Percentiles rank a stretch among this genome's conserved stretches.
Conservation (phyloP, 2,113 vertebrate genomes). For the Dascyllus trimaculatus region DNA sequence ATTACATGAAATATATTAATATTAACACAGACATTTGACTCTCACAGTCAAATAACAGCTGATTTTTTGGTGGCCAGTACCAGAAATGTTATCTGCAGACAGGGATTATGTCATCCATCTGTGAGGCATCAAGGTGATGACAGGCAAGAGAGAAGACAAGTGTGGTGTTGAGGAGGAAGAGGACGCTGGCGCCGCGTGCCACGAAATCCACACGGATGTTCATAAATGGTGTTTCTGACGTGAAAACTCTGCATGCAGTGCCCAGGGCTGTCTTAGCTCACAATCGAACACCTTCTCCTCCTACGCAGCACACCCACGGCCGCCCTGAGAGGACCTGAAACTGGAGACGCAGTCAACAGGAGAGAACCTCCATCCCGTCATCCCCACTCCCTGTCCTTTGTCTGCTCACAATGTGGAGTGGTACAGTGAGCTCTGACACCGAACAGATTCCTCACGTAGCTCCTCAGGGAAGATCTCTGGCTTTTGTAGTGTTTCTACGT, state of each 20-base stretch:
- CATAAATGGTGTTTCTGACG: slow-evolving; percentile 26
- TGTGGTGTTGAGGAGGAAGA: not conserved
- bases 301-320: slow-evolving; percentile 25
- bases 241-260: slow-evolving; percentile 19
- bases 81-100: slow-evolving; percentile 11
- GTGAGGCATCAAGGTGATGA: slow-evolving; percentile 43
- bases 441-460: slow-evolving; percentile 33
- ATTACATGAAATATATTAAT: slow-evolving; percentile 5
- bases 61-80: slow-evolving; percentile 14
- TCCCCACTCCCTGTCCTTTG: slow-evolving; percentile 70
- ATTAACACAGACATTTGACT: not conserved
- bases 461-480: slow-evolving; percentile 31
- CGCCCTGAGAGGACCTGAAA: slow-evolving; percentile 72
- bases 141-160: slow-evolving; percentile 44
- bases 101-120: slow-evolving; percentile 36
- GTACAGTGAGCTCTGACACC: slow-evolving; percentile 52
- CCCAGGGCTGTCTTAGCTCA: slow-evolving; percentile 6
- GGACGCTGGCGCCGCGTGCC: slow-evolving; percentile 21
- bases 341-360: slow-evolving; percentile 51
- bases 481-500: slow-evolving; percentile 3
- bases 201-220: slow-evolving; percentile 25
- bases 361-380: slow-evolving; percentile 46
- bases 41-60: not conserved
- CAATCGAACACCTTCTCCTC: slow-evolving; percentile 43
- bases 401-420: slow-evolving; percentile 70